Conservation (phyloP, 2,113 vertebrate genomes). For the Nicator chloris region DNA sequence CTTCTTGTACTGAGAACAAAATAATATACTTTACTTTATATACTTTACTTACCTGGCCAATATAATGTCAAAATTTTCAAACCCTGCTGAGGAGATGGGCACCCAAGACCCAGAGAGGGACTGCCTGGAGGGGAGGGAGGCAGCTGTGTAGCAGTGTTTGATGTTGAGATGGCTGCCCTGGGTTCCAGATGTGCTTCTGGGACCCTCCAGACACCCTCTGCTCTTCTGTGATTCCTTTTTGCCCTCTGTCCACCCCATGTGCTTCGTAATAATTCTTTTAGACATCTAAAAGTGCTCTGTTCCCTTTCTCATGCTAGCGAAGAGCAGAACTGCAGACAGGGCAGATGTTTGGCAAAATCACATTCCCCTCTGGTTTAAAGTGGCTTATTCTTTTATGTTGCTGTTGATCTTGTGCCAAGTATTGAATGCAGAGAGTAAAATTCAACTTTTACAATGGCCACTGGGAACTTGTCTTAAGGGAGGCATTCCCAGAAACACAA, state of each 20-base stretch:
- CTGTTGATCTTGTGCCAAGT: background rate
- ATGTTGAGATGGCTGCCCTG: background rate
- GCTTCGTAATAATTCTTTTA: background rate
- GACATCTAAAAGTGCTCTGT: background rate
- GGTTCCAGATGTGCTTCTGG: background rate
- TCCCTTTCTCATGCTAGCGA: background rate
- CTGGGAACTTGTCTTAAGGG: background rate
- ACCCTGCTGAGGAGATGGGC: background rate
- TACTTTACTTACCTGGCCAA: background rate
- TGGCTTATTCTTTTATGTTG: background rate
- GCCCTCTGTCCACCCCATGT: fast-evolving
- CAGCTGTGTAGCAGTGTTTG: fast-evolving
- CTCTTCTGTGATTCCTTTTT: background rate
- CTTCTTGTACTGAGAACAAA: background rate
- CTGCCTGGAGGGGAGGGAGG: background rate
- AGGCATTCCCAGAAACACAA: background rate
- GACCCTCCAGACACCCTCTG: background rate
- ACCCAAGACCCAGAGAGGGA: background rate
- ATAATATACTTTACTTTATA: background rate
- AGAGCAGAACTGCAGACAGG: background rate
- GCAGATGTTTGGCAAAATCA: background rate
- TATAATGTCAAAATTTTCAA: background rate
- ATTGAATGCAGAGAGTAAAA: background rate
- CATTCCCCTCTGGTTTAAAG: background rate
- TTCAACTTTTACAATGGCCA: background rate